Percentiles rank a stretch among this genome's conserved stretches.
Evolutionary conservation across 2,797 vertebrate genomes (phyloP).

Genomic region (Liparis tanakae): DNA sequence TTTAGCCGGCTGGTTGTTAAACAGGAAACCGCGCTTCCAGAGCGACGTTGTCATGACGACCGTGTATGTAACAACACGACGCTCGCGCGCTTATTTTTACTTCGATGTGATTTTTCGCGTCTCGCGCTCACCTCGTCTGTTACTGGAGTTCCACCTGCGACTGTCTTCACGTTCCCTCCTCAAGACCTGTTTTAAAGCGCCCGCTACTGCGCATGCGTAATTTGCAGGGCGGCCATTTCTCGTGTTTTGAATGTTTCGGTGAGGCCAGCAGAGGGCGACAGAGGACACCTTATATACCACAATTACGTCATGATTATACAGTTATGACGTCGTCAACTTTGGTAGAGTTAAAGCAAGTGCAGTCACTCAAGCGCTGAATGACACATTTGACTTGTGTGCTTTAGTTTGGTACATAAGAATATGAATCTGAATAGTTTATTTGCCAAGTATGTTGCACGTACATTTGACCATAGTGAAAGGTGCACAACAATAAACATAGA

Average conservation of each 20-base stretch:
- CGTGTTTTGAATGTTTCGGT: constrained; percentile 49
- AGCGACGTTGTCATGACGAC: neutral
- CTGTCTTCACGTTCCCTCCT: constrained; percentile 81
- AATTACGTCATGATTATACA: neutral
- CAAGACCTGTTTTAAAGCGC: constrained; percentile 81
- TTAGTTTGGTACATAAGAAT: too few relatives aligned
- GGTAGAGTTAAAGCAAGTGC: neutral
- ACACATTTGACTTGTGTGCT: neutral
- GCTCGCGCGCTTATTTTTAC: neutral
- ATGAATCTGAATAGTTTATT: too few relatives aligned
- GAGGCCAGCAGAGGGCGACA: constrained; percentile 48
- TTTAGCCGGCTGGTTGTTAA: constrained; percentile 54
- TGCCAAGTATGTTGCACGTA: too few relatives aligned
- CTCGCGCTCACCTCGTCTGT: constrained; percentile 72
- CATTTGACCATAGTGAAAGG: too few relatives aligned
- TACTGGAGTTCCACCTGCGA: constrained; percentile 72
- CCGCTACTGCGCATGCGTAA: constrained; percentile 76
- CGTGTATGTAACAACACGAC: neutral
- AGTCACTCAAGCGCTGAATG: neutral
- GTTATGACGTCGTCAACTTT: neutral
- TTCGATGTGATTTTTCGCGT: neutral
- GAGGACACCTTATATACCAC: neutral
- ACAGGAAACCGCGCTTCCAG: constrained; percentile 4
- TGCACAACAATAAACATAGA: too few relatives aligned
- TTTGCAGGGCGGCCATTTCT: constrained; percentile 66